These are phyloP conservation scores for Zalophus californianus DNA, from an alignment of 2,797 vertebrate species.

Conservation along the genomic window DNA sequence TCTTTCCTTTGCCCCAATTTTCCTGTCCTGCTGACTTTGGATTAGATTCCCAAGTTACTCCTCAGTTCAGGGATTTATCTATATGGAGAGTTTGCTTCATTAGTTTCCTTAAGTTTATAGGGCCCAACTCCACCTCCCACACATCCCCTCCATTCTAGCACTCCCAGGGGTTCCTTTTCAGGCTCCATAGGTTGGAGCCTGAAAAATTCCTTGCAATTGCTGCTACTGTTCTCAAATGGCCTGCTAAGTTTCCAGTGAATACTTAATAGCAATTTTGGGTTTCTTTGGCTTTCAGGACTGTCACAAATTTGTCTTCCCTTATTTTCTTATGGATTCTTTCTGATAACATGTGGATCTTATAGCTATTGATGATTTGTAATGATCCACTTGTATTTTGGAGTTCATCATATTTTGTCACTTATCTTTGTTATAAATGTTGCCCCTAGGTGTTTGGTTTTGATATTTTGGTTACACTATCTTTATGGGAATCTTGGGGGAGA, in stretches of 20 bases:
- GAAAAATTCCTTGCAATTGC: background rate
- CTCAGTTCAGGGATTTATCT: background rate
- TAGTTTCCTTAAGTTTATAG: background rate
- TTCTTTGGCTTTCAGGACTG: background rate
- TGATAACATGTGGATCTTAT: background rate
- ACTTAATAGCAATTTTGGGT: background rate
- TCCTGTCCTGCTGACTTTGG: background rate
- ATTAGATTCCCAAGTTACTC: background rate
- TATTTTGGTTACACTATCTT: background rate
- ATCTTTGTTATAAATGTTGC: background rate
- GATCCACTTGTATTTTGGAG: background rate
- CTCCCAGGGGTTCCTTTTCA: background rate
- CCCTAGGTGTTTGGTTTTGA: background rate
- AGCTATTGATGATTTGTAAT: background rate
- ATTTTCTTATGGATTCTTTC: slow-evolving; percentile 15
- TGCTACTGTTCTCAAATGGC: background rate
- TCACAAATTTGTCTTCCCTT: background rate
- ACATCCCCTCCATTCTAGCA: background rate
- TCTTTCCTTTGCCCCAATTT: background rate
- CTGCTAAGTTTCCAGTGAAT: slow-evolving; percentile 6
- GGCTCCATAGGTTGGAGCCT: background rate
- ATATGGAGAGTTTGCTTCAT: background rate
- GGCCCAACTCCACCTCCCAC: background rate
- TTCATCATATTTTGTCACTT: slow-evolving; percentile 21
- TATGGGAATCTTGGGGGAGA: background rate